Evolutionary conservation across 2,797 vertebrate species (phyloP).

Genomic region (Coregonus ussuriensis): DNA sequence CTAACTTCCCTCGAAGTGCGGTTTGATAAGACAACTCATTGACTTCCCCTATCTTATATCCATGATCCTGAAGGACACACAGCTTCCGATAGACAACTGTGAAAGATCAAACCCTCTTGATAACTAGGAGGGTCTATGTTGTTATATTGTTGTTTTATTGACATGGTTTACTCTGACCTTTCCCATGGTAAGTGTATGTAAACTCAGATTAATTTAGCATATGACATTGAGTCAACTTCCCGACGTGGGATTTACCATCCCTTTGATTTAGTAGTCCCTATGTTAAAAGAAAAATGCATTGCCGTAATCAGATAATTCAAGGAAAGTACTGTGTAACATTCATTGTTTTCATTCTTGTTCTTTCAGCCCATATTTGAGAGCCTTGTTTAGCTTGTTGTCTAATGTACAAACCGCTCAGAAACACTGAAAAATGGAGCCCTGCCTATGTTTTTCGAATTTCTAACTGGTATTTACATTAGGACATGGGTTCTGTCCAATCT

Average conservation of each 20-base stretch:
- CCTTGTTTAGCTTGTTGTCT: background rate
- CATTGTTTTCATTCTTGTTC: background rate
- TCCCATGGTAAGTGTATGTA: background rate
- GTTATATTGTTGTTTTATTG: constrained; percentile 1
- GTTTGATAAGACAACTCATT: background rate
- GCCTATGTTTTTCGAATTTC: background rate
- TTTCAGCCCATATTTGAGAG: background rate
- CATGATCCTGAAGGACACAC: background rate
- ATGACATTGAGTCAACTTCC: background rate
- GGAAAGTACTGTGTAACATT: background rate
- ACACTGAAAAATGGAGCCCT: background rate
- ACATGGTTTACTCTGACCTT: constrained; percentile 1
- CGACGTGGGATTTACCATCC: background rate
- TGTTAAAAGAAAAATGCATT: background rate
- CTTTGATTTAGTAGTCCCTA: background rate
- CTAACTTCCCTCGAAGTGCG: background rate
- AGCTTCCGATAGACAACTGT: background rate
- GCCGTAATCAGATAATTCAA: background rate
- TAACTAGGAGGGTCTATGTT: background rate
- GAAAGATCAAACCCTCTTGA: background rate
- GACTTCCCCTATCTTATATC: background rate
- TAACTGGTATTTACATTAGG: constrained; percentile 36
- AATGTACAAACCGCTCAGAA: background rate
- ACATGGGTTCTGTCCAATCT: constrained; percentile 28
- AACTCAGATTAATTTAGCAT: background rate